phyloP scores from a whole-genome alignment of 1,140 invertebrate species.

The Cotesia chilonis region DNA sequence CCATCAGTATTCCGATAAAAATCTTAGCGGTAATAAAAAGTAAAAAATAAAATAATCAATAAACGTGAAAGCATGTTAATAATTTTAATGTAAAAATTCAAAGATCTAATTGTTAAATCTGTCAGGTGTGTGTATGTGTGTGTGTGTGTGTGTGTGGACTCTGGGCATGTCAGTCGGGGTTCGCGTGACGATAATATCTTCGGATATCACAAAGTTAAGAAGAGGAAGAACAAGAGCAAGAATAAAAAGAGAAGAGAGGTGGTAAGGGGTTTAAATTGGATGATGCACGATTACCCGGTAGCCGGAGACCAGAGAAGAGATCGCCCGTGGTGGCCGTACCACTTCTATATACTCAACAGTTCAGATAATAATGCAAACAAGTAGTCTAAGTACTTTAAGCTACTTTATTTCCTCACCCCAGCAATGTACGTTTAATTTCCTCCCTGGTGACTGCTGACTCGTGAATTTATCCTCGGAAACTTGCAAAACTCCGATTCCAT shows the following conservation, averaged over 20 bases:
- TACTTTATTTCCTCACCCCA: too few species aligned
- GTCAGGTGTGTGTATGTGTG: background rate
- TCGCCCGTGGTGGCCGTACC: conserved; percentile 20
- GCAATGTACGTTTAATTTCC: background rate
- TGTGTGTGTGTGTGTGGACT: background rate
- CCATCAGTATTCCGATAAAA: too few species aligned
- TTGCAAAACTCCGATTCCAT: background rate
- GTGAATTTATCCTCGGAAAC: background rate
- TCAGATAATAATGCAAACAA: conserved; percentile 18
- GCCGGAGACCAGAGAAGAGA: conserved; percentile 10
- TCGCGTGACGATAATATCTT: conserved; percentile 38
- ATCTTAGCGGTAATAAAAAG: too few species aligned
- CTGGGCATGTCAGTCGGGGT: conserved; percentile 1
- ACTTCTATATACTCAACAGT: background rate
- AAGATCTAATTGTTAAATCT: conserved; percentile 20
- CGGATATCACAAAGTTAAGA: background rate
- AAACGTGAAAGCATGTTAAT: too few species aligned
- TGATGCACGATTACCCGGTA: conserved; percentile 41
- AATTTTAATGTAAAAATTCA: conserved; percentile 1
- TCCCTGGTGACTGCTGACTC: background rate
- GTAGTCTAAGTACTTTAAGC: background rate
- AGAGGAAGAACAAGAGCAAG: background rate
- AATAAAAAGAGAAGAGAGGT: conserved; percentile 20
- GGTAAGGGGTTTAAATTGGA: conserved; percentile 37
- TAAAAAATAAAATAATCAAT: too few species aligned